These are phyloP conservation scores for Caenorhabditis sp. DNA, from an alignment of 2,888 invertebrate species.

Conservation along the genomic window DNA sequence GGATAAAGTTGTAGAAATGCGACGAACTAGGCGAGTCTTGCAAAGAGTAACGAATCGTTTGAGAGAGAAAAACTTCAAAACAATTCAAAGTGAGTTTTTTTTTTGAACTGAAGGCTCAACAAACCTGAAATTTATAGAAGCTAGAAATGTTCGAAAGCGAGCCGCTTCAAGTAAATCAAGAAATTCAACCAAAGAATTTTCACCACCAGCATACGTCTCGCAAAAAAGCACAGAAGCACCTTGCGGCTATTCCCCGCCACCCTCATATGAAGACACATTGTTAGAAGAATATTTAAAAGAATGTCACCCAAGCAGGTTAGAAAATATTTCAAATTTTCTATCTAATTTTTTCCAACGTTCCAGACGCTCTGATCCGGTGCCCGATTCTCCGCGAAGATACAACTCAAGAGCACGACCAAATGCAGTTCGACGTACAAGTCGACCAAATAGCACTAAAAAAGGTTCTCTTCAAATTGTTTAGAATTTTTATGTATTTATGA, in stretches of 20 bases:
- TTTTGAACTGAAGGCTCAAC: not conserved
- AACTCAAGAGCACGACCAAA: slow-evolving; percentile 7
- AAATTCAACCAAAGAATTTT: slow-evolving; percentile 32
- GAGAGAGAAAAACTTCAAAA: slow-evolving; percentile 68
- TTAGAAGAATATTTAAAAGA: slow-evolving; percentile 68
- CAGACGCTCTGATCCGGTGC: slow-evolving; percentile 34
- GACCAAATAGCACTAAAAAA: slow-evolving; percentile 16
- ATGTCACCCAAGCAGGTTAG: slow-evolving; percentile 56
- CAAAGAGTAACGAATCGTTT: slow-evolving; percentile 68
- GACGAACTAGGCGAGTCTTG: slow-evolving; percentile 67
- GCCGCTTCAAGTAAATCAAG: slow-evolving; percentile 45
- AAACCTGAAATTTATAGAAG: slow-evolving; percentile 46
- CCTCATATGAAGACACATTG: slow-evolving; percentile 69
- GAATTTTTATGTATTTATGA: not conserved
- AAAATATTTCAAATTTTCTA: slow-evolving; percentile 3
- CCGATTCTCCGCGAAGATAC: slow-evolving; percentile 29
- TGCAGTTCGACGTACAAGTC: slow-evolving; percentile 18
- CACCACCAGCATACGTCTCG: slow-evolving; percentile 55
- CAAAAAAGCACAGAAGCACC: slow-evolving; percentile 40
- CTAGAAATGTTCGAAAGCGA: slow-evolving; percentile 63
- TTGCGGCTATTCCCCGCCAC: slow-evolving; percentile 69
- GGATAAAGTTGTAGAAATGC: slow-evolving; percentile 69
- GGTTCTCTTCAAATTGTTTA: slow-evolving; percentile 29
- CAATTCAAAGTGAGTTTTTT: slow-evolving; percentile 62
- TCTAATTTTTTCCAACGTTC: not conserved